Percentiles rank a stretch among this genome's conserved stretches.
Evolutionary conservation across 1,140 invertebrate genomes (phyloP).

Genomic region (Lordiphosa clarofinis): DNA sequence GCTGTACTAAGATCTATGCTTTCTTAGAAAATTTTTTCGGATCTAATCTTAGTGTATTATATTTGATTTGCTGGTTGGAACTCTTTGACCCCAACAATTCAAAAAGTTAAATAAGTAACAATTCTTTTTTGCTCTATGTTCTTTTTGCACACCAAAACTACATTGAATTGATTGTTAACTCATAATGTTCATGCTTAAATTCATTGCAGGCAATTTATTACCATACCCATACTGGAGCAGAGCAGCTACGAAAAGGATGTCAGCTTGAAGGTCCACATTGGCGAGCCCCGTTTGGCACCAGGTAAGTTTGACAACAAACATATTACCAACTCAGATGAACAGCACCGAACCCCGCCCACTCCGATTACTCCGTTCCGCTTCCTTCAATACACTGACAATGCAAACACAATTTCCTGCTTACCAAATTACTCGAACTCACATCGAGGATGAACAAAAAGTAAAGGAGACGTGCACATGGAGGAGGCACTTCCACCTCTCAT

Average conservation of each 20-base stretch:
- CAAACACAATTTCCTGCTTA: slow-evolving; percentile 20
- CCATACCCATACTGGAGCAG: slow-evolving; percentile 94
- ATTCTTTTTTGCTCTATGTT: no score
- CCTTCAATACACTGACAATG: neutral
- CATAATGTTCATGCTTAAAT: slow-evolving; percentile 7
- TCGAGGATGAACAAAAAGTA: slow-evolving; percentile 2
- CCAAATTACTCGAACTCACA: slow-evolving; percentile 36
- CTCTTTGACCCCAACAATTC: no score
- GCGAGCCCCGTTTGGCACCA: slow-evolving; percentile 91
- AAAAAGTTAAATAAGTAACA: no score
- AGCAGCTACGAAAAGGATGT: slow-evolving; percentile 99
- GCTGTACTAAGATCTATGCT: no score
- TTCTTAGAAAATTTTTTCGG: no score
- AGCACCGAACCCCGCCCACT: slow-evolving; percentile 27
- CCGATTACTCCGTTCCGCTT: slow-evolving; percentile 3
- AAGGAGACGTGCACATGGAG: slow-evolving; percentile 31
- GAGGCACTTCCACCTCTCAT: slow-evolving; percentile 22
- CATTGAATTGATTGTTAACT: slow-evolving; percentile 8
- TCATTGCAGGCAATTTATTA: slow-evolving; percentile 90
- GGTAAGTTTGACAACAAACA: slow-evolving; percentile 83
- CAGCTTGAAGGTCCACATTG: slow-evolving; percentile 94
- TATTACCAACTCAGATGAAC: slow-evolving; percentile 26
- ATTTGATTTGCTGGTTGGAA: no score
- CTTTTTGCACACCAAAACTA: no score
- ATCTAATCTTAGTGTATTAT: no score